Conservation (phyloP, 2,888 invertebrate species). For the Andrena marginata region DNA sequence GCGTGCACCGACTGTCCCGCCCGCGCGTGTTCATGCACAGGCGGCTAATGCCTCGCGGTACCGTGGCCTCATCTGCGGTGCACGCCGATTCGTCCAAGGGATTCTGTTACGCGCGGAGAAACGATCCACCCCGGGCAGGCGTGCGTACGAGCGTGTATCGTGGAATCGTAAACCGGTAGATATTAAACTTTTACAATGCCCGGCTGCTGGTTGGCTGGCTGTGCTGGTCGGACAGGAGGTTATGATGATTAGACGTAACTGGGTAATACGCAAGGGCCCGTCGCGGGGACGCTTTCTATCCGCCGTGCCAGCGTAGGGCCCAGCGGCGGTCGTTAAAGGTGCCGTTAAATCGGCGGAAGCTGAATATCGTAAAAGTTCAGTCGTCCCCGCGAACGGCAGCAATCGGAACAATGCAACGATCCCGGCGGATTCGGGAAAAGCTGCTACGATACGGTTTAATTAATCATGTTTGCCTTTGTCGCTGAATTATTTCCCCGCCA, state of each 20-base stretch:
- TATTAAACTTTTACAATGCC: conserved; percentile 84
- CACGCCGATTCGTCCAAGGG: neutral
- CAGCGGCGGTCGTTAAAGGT: conserved; percentile 80
- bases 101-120: conserved; percentile 17
- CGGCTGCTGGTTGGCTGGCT: conserved; percentile 74
- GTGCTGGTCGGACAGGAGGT: conserved; percentile 80
- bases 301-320: conserved; percentile 75
- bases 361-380: conserved; percentile 80
- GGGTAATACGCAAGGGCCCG: conserved; percentile 79
- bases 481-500: conserved; percentile 28
- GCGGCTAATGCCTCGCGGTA: neutral
- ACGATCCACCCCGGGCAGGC: conserved; percentile 37
- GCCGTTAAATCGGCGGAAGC: conserved; percentile 83
- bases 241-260: conserved; percentile 85
- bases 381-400: neutral
- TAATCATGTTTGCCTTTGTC: conserved; percentile 48
- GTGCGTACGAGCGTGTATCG: conserved; percentile 69
- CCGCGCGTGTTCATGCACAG: neutral
- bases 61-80: neutral
- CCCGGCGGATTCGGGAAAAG: conserved; percentile 15
- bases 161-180: conserved; percentile 83
- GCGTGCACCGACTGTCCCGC: neutral
- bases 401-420: conserved; percentile 21
- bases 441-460: conserved; percentile 40
- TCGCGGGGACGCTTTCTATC: conserved; percentile 19